Evolutionary conservation across 37 sponge, comb jelly and placozoan genomes (phyloP), one percentile per base, ranked within the genome.

Genomic region (Cliona cf. orientalis): DNA sequence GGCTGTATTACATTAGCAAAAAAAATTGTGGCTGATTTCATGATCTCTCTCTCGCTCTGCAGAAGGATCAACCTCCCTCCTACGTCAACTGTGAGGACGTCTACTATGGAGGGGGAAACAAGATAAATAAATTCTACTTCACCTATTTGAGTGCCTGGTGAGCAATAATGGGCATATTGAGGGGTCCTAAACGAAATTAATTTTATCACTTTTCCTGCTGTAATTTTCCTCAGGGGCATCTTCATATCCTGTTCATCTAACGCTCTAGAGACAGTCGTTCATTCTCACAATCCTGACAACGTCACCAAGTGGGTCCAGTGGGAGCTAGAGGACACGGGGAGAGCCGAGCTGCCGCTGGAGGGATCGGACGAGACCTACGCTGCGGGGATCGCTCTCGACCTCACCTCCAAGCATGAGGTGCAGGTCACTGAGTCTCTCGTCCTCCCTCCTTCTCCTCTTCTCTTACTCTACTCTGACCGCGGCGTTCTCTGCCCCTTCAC

Each of bases 321-420:
- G 88, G 71, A 78, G 11, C 84, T 82, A n/a, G 92, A 87, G 31
- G 95, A 84, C 25, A 60, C 69, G 23, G 91, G 84, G 14, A 63
- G 95, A 57, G 92, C 88, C 2, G 95, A 90, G 82, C 35, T 82
- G 14, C 95, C 95, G 3, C 57, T 94, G 14, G 70, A 75, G 64
- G 79, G 37, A 0, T 62, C 78, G 60, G 79, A 80, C 25, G 93
- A 93, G 46, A 78, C 82, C 55, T 85, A 49, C 67, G 78, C 86
- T 25, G 46, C 58, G 3, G 93, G 93, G 23, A 72, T 93, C 87
- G 86, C 75, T 12, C 42, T 93, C 53, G 89, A 88, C 67, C 53
- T 64, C 25, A 80, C 86, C 45, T 93, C 89, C 28, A 69, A 61
- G 46, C 23, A 71, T 1, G 65, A 43, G 0, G 66, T 89, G 3